Evolutionary conservation across 2,113 vertebrate genomes (phyloP).

Genomic region (Uria lomvia): DNA sequence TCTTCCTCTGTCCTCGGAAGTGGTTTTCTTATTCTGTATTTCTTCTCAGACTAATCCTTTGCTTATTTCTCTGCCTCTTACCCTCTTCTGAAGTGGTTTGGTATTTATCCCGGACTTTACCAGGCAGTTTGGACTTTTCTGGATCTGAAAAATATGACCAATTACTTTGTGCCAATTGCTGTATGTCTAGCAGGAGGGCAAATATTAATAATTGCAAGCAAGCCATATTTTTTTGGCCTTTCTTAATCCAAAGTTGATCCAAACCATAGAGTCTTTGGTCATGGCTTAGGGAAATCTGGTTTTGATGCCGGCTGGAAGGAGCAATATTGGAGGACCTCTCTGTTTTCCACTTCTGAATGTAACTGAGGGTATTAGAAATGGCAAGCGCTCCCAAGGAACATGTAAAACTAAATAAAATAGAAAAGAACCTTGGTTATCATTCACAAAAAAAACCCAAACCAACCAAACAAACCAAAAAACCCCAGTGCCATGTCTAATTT

Average conservation of each 20-base stretch:
- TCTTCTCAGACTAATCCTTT: neutral
- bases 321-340: neutral
- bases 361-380: neutral
- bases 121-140: neutral
- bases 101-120: neutral
- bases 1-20: neutral
- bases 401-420: neutral
- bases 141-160: neutral
- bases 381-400: neutral
- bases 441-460: neutral
- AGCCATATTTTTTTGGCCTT: neutral
- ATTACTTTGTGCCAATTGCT: neutral
- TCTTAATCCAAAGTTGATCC: neutral
- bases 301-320: neutral
- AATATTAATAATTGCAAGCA: neutral
- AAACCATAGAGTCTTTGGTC: neutral
- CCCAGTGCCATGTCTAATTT: neutral
- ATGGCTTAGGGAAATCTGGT: neutral
- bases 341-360: neutral
- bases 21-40: neutral
- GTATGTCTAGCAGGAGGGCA: neutral
- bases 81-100: neutral
- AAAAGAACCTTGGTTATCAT: neutral
- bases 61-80: neutral
- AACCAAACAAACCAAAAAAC: neutral